Base-by-base conservation (phyloP, 2,888 invertebrate species). In the Metalampra italica region DNA sequence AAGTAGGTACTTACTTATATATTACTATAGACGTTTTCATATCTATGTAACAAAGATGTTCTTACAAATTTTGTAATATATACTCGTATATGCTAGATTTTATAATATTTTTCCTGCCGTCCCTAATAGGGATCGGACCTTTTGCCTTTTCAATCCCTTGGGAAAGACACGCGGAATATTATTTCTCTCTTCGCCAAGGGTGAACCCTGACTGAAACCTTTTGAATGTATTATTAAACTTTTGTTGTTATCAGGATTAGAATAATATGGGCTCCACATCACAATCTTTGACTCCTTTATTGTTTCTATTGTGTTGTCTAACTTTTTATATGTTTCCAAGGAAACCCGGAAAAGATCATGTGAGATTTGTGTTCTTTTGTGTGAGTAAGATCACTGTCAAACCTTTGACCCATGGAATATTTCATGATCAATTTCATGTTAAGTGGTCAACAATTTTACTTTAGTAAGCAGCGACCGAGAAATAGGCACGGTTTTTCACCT, bases 141-240 rank as follows among this genome's bases (percentile, higher is more conserved):
- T 82, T 82, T 76, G 74, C 80, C 78, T 75, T 81, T 80, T 77
- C 57, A 56, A 66, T 71, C 80, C 80, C 79, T 62, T 53, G 71
- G 72, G 81, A 62, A 62, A 68, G 66, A 67, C 68, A 71, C 64
- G 68, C 66, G 68, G 72, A 77, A 80, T 82, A 80, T 81, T 80
- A 80, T 80, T 79, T 77, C 68, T 68, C 63, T 69, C 66, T 68
- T 66, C 62, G 63, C 71, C 69, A 68, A 72, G 66, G 76, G 66
- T 68, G 70, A 75, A 72, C 69, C 69, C 58, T 59, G 69, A 52
- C 58, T 59, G 69, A 52, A 51, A 69, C 73, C 73, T 73, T 78
- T 76, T 77, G 71, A 77, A 78, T 75, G 77, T 81, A 72, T 75
- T 81, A 78, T 77, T 76, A 75, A 82, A 81, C 70, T 82, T 82